Evolutionary conservation across 1,140 invertebrate species (phyloP).

Genomic region (Manduca sexta): DNA sequence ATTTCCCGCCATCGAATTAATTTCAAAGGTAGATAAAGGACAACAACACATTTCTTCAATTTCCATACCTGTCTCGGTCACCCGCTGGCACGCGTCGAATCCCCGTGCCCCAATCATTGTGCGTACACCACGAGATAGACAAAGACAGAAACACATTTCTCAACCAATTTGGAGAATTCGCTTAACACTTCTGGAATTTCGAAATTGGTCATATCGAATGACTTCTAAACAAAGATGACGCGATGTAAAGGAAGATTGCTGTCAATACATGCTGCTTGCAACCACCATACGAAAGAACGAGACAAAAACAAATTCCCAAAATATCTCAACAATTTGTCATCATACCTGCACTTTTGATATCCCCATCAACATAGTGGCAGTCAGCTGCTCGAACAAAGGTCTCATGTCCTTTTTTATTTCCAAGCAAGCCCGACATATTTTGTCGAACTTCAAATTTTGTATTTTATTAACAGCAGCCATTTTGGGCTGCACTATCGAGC

Average conservation of each 20-base stretch:
- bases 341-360: constrained; percentile 74
- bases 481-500: constrained; percentile 54
- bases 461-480: constrained; percentile 58
- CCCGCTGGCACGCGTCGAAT: constrained; percentile 3
- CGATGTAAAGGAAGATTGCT: constrained; percentile 37
- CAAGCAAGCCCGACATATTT: constrained; percentile 77
- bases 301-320: constrained; percentile 55
- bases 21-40: constrained; percentile 1
- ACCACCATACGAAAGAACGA: constrained; percentile 36
- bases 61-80: constrained; percentile 15
- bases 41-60: constrained; percentile 1
- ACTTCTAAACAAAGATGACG: constrained; percentile 68
- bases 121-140: constrained; percentile 19
- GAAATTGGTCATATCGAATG: constrained; percentile 44
- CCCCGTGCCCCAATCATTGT: constrained; percentile 12
- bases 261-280: constrained; percentile 20
- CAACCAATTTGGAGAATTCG: constrained; percentile 55
- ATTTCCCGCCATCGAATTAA: too few species aligned
- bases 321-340: constrained; percentile 44
- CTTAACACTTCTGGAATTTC: constrained; percentile 38
- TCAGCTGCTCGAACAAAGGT: constrained; percentile 75
- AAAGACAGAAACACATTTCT: constrained; percentile 59
- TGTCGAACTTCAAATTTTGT: constrained; percentile 66
- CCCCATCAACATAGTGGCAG: constrained; percentile 76
- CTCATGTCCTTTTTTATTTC: constrained; percentile 77